Percentiles rank a stretch among this genome's conserved stretches.
These are phyloP conservation scores for Hirundichthys speculiger DNA, from an alignment of 2,113 vertebrate genomes.

Conservation along the genomic window DNA sequence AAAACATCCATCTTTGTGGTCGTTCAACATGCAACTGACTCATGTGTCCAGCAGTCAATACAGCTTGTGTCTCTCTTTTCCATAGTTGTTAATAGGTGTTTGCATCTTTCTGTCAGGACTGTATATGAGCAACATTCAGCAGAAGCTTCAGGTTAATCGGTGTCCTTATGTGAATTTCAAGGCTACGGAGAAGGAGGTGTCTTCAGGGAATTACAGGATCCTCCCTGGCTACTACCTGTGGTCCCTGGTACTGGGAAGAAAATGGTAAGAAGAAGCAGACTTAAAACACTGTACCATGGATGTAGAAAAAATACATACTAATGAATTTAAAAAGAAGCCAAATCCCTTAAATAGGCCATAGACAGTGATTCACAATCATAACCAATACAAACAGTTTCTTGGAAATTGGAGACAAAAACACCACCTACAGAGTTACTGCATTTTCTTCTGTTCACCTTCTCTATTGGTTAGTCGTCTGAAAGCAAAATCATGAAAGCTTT, in stretches of 20 bases:
- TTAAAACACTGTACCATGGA: neutral
- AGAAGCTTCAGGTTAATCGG: slow-evolving; percentile 8
- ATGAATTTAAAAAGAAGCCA: neutral
- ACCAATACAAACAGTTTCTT: neutral
- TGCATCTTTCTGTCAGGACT: slow-evolving; percentile 17
- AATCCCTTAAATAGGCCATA: neutral
- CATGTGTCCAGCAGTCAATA: slow-evolving; percentile 57
- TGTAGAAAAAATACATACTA: neutral
- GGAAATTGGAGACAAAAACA: too few species aligned
- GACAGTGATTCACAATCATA: neutral
- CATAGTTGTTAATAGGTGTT: slow-evolving; percentile 18
- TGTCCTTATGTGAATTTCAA: slow-evolving; percentile 35
- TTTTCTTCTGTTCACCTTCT: too few species aligned
- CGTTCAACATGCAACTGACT: slow-evolving; percentile 89
- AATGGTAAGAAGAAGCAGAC: slow-evolving; percentile 13
- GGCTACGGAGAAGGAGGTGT: slow-evolving; percentile 79
- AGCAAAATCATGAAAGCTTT: too few species aligned
- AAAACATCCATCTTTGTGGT: slow-evolving; percentile 73
- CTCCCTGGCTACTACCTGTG: slow-evolving; percentile 77
- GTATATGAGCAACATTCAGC: slow-evolving; percentile 12
- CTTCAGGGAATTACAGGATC: slow-evolving; percentile 83
- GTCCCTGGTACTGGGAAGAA: slow-evolving; percentile 76
- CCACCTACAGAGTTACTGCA: too few species aligned
- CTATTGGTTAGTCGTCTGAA: too few species aligned
- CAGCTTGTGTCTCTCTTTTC: slow-evolving; percentile 47